Percentiles rank a stretch among this genome's conserved stretches.
Evolutionary conservation across 2,113 vertebrate species (phyloP).

Genomic region (Reinhardtius hippoglossoides): DNA sequence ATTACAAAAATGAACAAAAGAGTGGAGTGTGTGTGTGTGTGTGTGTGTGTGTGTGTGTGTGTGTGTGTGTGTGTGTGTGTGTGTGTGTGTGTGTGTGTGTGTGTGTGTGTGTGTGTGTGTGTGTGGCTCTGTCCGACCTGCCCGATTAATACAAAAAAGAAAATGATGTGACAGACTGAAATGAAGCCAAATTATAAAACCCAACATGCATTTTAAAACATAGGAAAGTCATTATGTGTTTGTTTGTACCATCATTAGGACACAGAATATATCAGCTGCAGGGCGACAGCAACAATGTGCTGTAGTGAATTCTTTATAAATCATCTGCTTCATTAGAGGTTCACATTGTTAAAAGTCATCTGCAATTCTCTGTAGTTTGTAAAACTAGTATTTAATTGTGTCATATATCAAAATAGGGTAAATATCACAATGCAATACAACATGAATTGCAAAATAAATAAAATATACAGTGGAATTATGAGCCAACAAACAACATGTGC

Average conservation of each 20-base stretch:
- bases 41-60: no score
- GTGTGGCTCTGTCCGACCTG: constrained; percentile 27
- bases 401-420: constrained; percentile 33
- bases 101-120: no score
- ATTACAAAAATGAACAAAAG: constrained; percentile 62
- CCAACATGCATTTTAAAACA: background rate
- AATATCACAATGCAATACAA: background rate
- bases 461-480: constrained; percentile 14
- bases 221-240: background rate
- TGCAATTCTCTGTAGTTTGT: background rate
- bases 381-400: constrained; percentile 24
- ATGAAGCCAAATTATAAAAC: no score
- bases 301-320: constrained; percentile 23
- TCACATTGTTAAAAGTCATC: constrained; percentile 13
- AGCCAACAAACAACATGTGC: background rate
- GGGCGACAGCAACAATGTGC: constrained; percentile 17
- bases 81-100: no score
- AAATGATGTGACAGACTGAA: constrained; percentile 7
- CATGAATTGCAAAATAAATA: constrained; percentile 15
- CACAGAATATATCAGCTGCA: constrained; percentile 6
- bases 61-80: no score
- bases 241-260: constrained; percentile 34
- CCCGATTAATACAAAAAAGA: constrained; percentile 45
- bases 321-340: constrained; percentile 38
- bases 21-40: constrained; percentile 7